A percentile compares a stretch with the other conserved stretches of the same genome.
These are phyloP conservation scores for Pelusios castaneus DNA, from an alignment of 2,113 vertebrate genomes.

Conservation along the genomic window DNA sequence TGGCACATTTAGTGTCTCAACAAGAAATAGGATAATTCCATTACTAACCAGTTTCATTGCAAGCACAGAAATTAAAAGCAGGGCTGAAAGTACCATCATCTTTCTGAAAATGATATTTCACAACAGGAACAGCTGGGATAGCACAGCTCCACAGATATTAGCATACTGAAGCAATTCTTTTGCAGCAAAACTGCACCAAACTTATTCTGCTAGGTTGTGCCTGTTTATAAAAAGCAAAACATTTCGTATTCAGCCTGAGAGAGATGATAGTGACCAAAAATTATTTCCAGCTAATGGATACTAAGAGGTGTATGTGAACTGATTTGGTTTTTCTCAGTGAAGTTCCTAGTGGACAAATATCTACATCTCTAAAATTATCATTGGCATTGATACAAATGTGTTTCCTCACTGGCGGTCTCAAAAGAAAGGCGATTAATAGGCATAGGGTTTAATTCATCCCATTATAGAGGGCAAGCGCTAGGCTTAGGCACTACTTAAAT, in stretches of 20 bases:
- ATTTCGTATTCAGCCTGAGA: not conserved
- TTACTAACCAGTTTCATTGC: not conserved
- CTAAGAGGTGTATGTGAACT: not conserved
- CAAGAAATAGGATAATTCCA: not conserved
- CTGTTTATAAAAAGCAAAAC: not conserved
- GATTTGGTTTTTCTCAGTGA: not conserved
- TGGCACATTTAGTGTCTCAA: not conserved
- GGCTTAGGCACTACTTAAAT: not conserved
- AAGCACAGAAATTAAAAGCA: not conserved
- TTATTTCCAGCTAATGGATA: not conserved
- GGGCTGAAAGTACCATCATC: not conserved
- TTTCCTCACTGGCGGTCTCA: not conserved
- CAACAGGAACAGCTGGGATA: not conserved
- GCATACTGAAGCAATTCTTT: not conserved
- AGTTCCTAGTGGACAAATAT: not conserved
- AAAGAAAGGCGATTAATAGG: not conserved
- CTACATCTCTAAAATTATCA: not conserved
- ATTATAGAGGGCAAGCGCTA: not conserved
- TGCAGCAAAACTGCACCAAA: not conserved
- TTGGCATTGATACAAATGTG: not conserved
- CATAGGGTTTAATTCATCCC: not conserved
- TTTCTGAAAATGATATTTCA: not conserved
- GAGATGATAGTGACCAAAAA: not conserved
- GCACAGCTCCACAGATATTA: not conserved
- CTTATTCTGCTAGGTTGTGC: not conserved